Conservation (phyloP, 2,113 vertebrate species). For the Mionectes macconnelli region DNA sequence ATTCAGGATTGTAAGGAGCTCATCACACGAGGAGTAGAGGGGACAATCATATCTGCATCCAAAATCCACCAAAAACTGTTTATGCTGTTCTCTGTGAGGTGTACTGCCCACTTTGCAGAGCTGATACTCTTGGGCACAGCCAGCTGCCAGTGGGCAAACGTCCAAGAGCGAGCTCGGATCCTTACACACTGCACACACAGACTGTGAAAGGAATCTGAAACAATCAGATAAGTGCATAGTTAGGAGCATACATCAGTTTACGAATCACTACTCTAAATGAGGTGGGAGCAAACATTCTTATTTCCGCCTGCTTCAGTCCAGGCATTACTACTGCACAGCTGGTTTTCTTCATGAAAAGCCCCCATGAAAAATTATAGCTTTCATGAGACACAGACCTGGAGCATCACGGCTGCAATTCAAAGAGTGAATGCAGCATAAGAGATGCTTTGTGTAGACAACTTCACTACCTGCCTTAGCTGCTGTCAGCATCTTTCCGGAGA, state of each 20-base stretch:
- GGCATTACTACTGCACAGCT: background rate
- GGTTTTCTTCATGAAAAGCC: background rate
- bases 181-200: background rate
- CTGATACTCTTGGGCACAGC: background rate
- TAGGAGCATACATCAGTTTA: background rate
- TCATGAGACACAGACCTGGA: background rate
- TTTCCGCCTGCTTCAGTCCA: background rate
- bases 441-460: rapidly evolving
- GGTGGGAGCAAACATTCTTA: background rate
- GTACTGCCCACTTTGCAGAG: background rate
- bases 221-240: background rate
- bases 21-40: background rate
- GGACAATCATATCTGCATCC: background rate
- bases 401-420: background rate
- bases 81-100: background rate
- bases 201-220: background rate
- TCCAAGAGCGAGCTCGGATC: background rate
- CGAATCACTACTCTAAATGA: background rate
- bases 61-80: background rate
- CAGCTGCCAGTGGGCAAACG: background rate
- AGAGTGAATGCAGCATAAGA: background rate
- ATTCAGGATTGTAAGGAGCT: background rate
- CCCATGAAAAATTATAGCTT: background rate
- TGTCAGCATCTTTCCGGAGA: background rate
- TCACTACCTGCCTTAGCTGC: background rate